These are phyloP conservation scores for Dipodomys ordii DNA, from an alignment of 2,113 vertebrate species.

Conservation along the genomic window DNA sequence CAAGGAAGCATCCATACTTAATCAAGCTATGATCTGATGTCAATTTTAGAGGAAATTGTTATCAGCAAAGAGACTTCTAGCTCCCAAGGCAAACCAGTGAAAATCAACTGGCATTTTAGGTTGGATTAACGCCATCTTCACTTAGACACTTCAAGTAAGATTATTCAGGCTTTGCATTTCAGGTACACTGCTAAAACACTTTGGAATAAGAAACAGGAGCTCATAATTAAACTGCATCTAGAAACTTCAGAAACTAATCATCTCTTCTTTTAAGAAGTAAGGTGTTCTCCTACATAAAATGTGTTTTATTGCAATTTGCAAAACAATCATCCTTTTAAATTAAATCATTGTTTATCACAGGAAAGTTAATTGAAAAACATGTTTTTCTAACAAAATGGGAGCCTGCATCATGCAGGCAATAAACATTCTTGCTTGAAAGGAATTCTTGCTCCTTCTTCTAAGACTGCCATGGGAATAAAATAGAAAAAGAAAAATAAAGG, in stretches of 20 bases:
- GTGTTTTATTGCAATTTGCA: conserved; percentile 66
- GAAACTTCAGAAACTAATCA: conserved; percentile 6
- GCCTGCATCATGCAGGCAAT: conserved; percentile 80
- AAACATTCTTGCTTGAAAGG: conserved; percentile 81
- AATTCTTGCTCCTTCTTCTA: conserved; percentile 81
- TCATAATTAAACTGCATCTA: conserved; percentile 20
- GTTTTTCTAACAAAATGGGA: conserved; percentile 79
- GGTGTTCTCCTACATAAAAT: conserved; percentile 62
- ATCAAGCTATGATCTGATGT: background rate
- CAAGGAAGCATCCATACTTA: background rate
- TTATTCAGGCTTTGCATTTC: conserved; percentile 4
- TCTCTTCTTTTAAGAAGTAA: conserved; percentile 18
- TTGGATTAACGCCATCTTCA: conserved; percentile 8
- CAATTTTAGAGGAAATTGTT: conserved; percentile 36
- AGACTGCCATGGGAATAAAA: conserved; percentile 81
- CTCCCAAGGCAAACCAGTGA: conserved; percentile 57
- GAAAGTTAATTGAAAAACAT: conserved; percentile 82
- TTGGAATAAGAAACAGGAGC: background rate
- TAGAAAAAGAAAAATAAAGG: conserved; percentile 19
- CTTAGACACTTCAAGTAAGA: background rate
- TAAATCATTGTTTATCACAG: conserved; percentile 78
- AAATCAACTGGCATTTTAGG: conserved; percentile 44
- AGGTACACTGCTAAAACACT: conserved; percentile 47
- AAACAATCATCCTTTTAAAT: conserved; percentile 74
- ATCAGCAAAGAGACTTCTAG: conserved; percentile 52